phyloP scores from a whole-genome alignment of 2,888 invertebrate species.

The Cosmorhoe ocellata region DNA sequence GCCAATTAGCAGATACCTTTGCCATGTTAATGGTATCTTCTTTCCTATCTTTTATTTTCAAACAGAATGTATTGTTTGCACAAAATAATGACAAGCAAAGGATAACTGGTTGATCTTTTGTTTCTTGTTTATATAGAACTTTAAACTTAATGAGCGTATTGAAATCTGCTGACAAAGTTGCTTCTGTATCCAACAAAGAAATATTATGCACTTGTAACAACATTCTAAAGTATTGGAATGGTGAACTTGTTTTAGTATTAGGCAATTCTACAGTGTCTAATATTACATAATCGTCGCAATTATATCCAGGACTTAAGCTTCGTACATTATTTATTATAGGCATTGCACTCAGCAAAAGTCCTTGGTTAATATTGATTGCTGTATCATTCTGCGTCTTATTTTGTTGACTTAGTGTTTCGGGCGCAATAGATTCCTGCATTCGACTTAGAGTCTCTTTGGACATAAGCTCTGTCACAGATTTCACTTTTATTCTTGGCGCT shows the following conservation, averaged over 20 bases:
- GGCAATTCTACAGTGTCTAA: slow-evolving; percentile 63
- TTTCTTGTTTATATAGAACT: slow-evolving; percentile 58
- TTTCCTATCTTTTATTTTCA: slow-evolving; percentile 54
- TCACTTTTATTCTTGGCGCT: slow-evolving; percentile 67
- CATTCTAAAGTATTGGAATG: slow-evolving; percentile 58
- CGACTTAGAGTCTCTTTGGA: slow-evolving; percentile 44
- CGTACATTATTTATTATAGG: neutral
- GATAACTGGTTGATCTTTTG: slow-evolving; percentile 43
- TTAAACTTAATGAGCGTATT: slow-evolving; percentile 61
- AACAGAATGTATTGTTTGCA: slow-evolving; percentile 48
- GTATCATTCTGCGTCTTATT: neutral
- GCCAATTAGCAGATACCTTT: slow-evolving; percentile 63
- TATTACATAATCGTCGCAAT: slow-evolving; percentile 39
- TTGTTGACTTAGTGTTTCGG: slow-evolving; percentile 7
- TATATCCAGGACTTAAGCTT: neutral
- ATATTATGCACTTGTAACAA: slow-evolving; percentile 57
- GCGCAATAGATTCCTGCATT: slow-evolving; percentile 25
- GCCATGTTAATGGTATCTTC: slow-evolving; percentile 48
- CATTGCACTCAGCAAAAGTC: neutral
- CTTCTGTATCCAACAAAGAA: slow-evolving; percentile 44
- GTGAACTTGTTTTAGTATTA: slow-evolving; percentile 58
- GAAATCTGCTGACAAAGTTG: slow-evolving; percentile 38
- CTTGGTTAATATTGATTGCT: neutral
- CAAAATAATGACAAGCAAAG: slow-evolving; percentile 55
- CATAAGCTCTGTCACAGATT: slow-evolving; percentile 67